Percentiles rank a stretch among this genome's conserved stretches.
Evolutionary conservation across 2,888 invertebrate species (phyloP).

Genomic region (Caradrina clavipalpis): DNA sequence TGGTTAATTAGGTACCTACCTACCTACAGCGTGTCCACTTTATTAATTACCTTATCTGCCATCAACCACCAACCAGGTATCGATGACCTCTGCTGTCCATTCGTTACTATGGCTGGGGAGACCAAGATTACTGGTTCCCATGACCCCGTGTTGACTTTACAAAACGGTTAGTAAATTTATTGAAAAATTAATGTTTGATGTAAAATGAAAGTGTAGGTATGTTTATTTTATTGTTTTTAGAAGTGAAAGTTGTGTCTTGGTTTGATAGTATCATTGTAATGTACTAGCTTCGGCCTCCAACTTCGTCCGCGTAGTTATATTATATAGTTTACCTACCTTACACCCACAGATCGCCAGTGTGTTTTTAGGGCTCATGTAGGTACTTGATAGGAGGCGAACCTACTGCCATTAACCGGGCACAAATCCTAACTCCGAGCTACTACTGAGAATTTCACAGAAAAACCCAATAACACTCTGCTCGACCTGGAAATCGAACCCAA

Average conservation of each 20-base stretch:
- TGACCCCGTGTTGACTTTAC: constrained; percentile 62
- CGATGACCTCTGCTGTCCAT: constrained; percentile 44
- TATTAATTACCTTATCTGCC: constrained; percentile 66
- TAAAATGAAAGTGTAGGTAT: constrained; percentile 56
- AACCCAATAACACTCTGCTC: no score
- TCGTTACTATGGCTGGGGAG: constrained; percentile 41
- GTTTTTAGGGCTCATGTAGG: no score
- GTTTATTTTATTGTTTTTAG: constrained; percentile 61
- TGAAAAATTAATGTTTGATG: constrained; percentile 60
- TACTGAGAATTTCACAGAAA: no score
- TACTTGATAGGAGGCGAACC: no score
- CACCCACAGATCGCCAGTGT: no score
- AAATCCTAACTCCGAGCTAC: no score
- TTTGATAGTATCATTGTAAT: background rate
- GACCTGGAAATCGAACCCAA: no score
- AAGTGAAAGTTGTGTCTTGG: constrained; percentile 48
- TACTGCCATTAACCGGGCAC: no score
- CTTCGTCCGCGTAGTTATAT: no score
- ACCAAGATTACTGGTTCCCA: constrained; percentile 51
- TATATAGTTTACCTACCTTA: no score
- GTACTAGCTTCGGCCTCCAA: background rate
- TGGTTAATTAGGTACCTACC: constrained; percentile 53
- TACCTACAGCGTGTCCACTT: constrained; percentile 47
- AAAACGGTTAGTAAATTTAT: constrained; percentile 61
- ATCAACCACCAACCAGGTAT: constrained; percentile 52